Evolutionary conservation across 2,888 invertebrate species (phyloP), one percentile per base, ranked within the genome.

Genomic region (Acronicta psi): DNA sequence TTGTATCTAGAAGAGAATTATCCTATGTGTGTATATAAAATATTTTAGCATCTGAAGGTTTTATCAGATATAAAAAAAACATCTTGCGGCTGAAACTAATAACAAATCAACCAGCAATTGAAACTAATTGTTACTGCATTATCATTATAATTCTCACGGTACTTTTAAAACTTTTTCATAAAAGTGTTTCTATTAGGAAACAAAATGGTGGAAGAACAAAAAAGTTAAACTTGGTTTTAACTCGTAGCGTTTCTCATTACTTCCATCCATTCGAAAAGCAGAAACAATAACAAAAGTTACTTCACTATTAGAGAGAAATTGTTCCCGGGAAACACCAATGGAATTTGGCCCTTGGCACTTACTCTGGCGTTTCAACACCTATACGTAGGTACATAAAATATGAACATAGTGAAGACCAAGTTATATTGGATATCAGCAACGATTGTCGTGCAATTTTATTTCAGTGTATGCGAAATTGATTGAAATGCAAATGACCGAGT

Each of bases 251-350:
- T 79, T 73, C 74, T 73, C 74, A 70, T 71, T 82, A 82, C 78
- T 85, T 80, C 61, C 58, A 60, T 53, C 56, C 54, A 76, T 68
- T 75, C 70, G 66, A 76, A 75, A 79, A 78, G 68, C 71, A 77
- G 54, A 76, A 84, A 87, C 83, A 86, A 85, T 84, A 86, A 87
- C 78, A 84, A 83, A 87, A 83, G 83, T 86, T 81, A 80, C 78
- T 81, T 83, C 66, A 77, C 86, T 87, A 87, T 88, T 87, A 87
- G 79, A 77, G 77, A 60, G 69, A 77, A 60, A 75, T 80, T 83
- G 79, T 82, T 79, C 71, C 63, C 63, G 72, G 64, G 62, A 20
- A 23, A 37, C 51, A 52, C 83, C 80, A 82, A 67, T 59, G 51
- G 56, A 79, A 74, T 63, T 77, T 78, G 83, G 73, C 59, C 80